These are phyloP conservation scores for Drosophila lacicola DNA, from an alignment of 2,888 invertebrate genomes.

Conservation along the genomic window DNA sequence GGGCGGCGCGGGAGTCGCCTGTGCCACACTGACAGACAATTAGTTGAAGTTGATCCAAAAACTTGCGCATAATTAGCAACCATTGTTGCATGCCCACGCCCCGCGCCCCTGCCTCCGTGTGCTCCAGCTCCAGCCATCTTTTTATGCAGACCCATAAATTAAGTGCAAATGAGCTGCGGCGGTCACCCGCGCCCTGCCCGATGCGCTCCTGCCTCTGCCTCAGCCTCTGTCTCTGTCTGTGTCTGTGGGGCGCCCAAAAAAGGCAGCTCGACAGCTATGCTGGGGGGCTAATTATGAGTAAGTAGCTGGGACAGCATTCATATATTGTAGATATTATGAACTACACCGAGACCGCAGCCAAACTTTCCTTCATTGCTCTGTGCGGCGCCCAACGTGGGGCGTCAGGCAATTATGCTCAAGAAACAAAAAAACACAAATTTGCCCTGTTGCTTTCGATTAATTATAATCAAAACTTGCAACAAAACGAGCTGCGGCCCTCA, in stretches of 20 bases:
- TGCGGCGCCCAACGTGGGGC: slow-evolving; percentile 31
- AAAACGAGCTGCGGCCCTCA: slow-evolving; percentile 18
- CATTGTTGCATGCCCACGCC: slow-evolving; percentile 58
- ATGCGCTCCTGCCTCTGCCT: slow-evolving; percentile 28
- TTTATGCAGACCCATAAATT: slow-evolving; percentile 53
- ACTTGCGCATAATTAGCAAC: slow-evolving; percentile 71
- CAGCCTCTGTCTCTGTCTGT: neutral
- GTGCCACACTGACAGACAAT: slow-evolving; percentile 54
- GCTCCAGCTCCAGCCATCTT: slow-evolving; percentile 3
- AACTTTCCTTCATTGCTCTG: neutral
- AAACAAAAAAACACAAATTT: neutral
- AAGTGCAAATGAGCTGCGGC: slow-evolving; percentile 58
- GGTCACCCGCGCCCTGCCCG: slow-evolving; percentile 34
- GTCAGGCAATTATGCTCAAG: slow-evolving; percentile 1
- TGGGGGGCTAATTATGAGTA: slow-evolving; percentile 38
- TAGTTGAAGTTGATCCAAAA: slow-evolving; percentile 72
- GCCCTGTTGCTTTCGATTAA: slow-evolving; percentile 18
- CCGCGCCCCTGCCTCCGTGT: neutral
- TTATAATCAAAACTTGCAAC: slow-evolving; percentile 6
- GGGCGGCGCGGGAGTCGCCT: slow-evolving; percentile 13
- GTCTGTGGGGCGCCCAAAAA: slow-evolving; percentile 16
- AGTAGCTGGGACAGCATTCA: slow-evolving; percentile 28
- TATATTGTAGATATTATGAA: slow-evolving; percentile 29
- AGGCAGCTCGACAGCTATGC: slow-evolving; percentile 1
- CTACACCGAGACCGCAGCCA: neutral